A percentile compares a stretch with the other conserved stretches of the same genome.
Evolutionary conservation across 2,797 vertebrate genomes (phyloP).

Genomic region (Hoplostethus mediterraneus): DNA sequence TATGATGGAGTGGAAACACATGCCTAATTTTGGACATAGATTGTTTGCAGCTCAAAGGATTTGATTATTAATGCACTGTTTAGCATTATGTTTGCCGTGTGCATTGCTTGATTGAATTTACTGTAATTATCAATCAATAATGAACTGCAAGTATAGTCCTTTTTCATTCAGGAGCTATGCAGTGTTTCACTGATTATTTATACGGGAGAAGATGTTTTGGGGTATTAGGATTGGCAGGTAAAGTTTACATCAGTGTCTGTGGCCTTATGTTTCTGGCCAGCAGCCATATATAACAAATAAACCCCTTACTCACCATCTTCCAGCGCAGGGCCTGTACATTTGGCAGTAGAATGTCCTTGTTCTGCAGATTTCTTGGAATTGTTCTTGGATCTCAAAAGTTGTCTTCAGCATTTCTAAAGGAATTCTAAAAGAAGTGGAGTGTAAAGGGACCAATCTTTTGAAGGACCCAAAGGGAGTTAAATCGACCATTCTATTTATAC

Average conservation of each 20-base stretch:
- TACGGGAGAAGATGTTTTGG: constrained; percentile 25
- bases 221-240: constrained; percentile 32
- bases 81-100: neutral
- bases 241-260: constrained; percentile 36
- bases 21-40: neutral
- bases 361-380: constrained; percentile 51
- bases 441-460: constrained; percentile 25
- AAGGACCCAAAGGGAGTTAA: constrained; percentile 16
- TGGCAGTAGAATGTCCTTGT: constrained; percentile 50
- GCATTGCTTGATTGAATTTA: neutral
- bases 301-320: constrained; percentile 40
- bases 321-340: constrained; percentile 23
- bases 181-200: neutral
- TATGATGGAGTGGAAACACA: neutral
- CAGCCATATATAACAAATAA: constrained; percentile 61
- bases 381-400: constrained; percentile 34
- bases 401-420: constrained; percentile 24
- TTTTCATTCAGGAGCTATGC: neutral
- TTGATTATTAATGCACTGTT: neutral
- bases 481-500: constrained; percentile 29
- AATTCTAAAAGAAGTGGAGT: constrained; percentile 43
- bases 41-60: neutral
- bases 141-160: constrained; percentile 1
- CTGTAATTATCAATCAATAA: neutral
- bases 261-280: constrained; percentile 38